Evolutionary conservation across 2,888 invertebrate species (phyloP), one percentile per base, ranked within the genome.

Genomic region (Pinctada fucata): DNA sequence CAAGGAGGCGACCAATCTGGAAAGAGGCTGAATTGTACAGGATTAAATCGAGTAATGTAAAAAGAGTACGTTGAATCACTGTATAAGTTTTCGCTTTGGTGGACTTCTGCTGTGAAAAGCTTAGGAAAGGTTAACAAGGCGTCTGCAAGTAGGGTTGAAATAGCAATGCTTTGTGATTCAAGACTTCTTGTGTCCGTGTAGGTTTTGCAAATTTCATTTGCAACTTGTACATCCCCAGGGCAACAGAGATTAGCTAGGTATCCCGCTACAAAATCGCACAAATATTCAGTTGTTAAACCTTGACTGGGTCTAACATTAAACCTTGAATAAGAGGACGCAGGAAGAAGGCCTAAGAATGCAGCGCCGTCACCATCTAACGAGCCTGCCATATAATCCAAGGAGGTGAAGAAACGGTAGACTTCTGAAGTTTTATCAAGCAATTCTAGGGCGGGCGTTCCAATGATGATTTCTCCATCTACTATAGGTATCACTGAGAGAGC

Each of bases 291-390:
- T 3, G 69, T 16, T 13, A 69, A 69, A 3, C 69, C 31, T 31
- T 31, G 31, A 31, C 31, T 31, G 31, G 31, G 31, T 31, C 31
- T 31, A 31, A 31, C 31, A 31, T 31, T 31, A 31, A 31, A 31
- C 16, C 16, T 51, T 16, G 51, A 49, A 6, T 50, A 4, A 3
- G 31, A 31, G 31, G 31, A 31, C 31, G 31, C 31, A 31, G 31
- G 31, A 31, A 31, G 31, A 31, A 31, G 31, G 31, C 31, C 31
- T 31, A 31, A 31, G 31, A 31, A 31, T 31, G 31, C 63, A 13
- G 97, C 97, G 82, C 98, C 97, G 95, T 98, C 98, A 92, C 98
- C 97, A 92, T 96, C 95, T 93, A 97, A 98, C 93, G 97, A 97
- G 82, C 98, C 98, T 86, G 98, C 95, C 89, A 99, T 94, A 80